Conservation (phyloP, 2,797 vertebrate species). For the Coilia nasus region DNA sequence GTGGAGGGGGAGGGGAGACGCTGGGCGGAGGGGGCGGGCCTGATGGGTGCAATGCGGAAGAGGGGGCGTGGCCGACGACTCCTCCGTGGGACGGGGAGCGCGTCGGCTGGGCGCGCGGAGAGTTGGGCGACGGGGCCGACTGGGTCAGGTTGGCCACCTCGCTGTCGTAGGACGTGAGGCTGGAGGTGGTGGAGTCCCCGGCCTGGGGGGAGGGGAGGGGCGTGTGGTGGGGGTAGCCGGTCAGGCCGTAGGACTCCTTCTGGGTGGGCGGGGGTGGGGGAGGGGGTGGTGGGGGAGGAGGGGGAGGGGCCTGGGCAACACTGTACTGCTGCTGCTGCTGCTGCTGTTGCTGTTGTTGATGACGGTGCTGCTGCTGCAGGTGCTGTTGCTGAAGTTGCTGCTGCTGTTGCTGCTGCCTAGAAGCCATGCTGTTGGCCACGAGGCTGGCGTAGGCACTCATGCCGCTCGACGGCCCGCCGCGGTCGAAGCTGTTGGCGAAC, state of each 20-base stretch:
- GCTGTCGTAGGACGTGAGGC: slow-evolving; percentile 92
- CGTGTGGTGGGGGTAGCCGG: slow-evolving; percentile 67
- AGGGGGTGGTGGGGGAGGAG: slow-evolving; percentile 67
- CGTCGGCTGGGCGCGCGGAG: slow-evolving; percentile 68
- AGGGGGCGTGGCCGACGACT: slow-evolving; percentile 55
- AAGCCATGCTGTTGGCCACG: slow-evolving; percentile 46
- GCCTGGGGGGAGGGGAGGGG: slow-evolving; percentile 77
- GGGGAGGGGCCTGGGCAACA: slow-evolving; percentile 53
- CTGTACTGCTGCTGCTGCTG: slow-evolving; percentile 43
- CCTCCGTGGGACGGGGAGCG: background rate
- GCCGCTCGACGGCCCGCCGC: slow-evolving; percentile 49
- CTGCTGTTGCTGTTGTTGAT: background rate
- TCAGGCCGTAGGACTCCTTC: slow-evolving; percentile 70
- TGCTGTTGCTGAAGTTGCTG: slow-evolving; percentile 46
- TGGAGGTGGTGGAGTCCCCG: slow-evolving; percentile 89
- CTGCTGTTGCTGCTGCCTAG: slow-evolving; percentile 61
- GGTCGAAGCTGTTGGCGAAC: slow-evolving; percentile 91
- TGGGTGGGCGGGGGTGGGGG: slow-evolving; percentile 66
- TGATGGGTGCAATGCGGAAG: slow-evolving; percentile 68
- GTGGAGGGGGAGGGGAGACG: slow-evolving; percentile 76
- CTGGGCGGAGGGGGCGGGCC: slow-evolving; percentile 73
- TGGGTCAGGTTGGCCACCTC: slow-evolving; percentile 93
- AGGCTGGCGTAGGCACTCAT: slow-evolving; percentile 61
- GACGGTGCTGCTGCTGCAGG: background rate
- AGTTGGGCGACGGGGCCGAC: slow-evolving; percentile 74